phyloP scores from a whole-genome alignment of 2,888 invertebrate species.

The Masnerella sp. region DNA sequence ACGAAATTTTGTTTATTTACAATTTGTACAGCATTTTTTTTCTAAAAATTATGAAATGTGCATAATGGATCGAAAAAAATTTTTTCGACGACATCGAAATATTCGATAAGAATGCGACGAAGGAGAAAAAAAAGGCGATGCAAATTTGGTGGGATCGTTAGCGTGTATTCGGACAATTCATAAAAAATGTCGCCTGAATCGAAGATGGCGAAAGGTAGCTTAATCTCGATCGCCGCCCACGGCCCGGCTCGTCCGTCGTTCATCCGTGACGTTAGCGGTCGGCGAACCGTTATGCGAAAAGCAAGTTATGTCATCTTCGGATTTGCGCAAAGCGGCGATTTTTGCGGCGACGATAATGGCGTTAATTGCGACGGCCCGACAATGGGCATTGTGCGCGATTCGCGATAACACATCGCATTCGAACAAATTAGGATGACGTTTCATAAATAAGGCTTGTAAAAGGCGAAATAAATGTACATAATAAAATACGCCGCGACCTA shows the following conservation, averaged over 20 bases:
- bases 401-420: constrained; percentile 56
- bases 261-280: constrained; percentile 67
- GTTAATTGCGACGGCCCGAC: constrained; percentile 43
- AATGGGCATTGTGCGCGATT: constrained; percentile 48
- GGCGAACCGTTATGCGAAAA: constrained; percentile 64
- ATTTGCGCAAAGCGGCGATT: constrained; percentile 20
- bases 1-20: too few relatives aligned
- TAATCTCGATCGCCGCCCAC: constrained; percentile 55
- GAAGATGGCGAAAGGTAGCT: constrained; percentile 33
- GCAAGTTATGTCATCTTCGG: constrained; percentile 55
- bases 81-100: not conserved
- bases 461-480: constrained; percentile 58
- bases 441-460: constrained; percentile 59
- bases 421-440: constrained; percentile 60
- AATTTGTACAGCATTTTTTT: too few relatives aligned
- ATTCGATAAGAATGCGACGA: too few relatives aligned
- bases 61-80: too few relatives aligned
- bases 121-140: not conserved
- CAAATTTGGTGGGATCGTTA: not conserved
- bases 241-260: constrained; percentile 56
- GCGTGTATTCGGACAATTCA: constrained; percentile 3
- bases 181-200: constrained; percentile 31
- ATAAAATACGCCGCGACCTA: constrained; percentile 59
- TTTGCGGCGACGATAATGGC: constrained; percentile 29
- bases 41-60: too few relatives aligned